Evolutionary conservation across 2,888 invertebrate genomes (phyloP), one percentile per base, ranked within the genome.

Genomic region (Oasisia sp.): DNA sequence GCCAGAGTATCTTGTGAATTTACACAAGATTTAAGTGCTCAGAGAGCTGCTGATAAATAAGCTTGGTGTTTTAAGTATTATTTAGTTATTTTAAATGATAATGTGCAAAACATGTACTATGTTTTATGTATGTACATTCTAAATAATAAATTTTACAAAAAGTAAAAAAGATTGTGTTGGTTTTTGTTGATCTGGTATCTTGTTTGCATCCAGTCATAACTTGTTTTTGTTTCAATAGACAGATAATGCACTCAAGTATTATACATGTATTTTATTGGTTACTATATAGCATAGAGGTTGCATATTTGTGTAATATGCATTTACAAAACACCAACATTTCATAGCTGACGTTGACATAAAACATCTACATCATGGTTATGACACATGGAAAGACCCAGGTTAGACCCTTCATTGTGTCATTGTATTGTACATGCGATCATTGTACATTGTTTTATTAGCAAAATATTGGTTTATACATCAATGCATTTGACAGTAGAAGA

Each of bases 141-240:
- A 74, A 74, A 74, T 74, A 74, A 74, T 74, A 74, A 74, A 74
- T 74, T 74, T 74, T 7, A 74, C 74, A 74, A 74, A 74, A 74
- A 7, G 14, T 1, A 74, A 74, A 74, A 74, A 3, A 19, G 0
- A 27, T 74, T 74, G 74, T 74, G n/a, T 74, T 74, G 19, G 74
- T 74, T 27, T n/a, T 74, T 74, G n/a, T 27, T 74, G n/a, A 74
- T 74, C 74, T 74, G 4, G 74, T 74, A 14, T n/a, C 27, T 74
- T 19, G 4, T 27, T 74, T 74, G 74, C 27, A 27, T 74, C 27
- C 74, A 19, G 27, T 27, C n/a, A n/a, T n/a, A 27, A 50, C 5
- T 50, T 5, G 14, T 12, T 50, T 74, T 19, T 27, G 7, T 74
- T 74, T 27, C 7, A 27, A n/a, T 27, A 74, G 27, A 74, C 74